Evolutionary conservation across 2,888 invertebrate species (phyloP).

Genomic region (Quadroppia sp.): DNA sequence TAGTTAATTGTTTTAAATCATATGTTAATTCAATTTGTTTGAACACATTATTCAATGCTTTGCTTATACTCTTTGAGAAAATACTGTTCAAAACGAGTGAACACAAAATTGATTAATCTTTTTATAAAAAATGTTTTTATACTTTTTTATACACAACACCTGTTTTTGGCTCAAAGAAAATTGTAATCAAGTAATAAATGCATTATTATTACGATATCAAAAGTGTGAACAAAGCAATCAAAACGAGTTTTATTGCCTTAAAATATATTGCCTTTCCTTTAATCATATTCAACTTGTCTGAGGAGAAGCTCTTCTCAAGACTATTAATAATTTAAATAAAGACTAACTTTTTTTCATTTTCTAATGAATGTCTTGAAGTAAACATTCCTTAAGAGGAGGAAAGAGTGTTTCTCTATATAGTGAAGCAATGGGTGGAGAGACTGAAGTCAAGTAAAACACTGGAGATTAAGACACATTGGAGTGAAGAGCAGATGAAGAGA

Average conservation of each 20-base stretch:
- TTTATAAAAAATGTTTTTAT: not conserved
- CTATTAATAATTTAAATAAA: constrained; percentile 35
- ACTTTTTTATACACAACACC: constrained; percentile 7
- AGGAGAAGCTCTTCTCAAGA: not conserved
- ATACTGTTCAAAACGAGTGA: constrained; percentile 9
- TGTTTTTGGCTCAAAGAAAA: constrained; percentile 13
- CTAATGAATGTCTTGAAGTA: not conserved
- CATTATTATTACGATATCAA: constrained; percentile 15
- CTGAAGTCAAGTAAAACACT: constrained; percentile 1
- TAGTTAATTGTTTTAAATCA: constrained; percentile 29
- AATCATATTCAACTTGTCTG: not conserved
- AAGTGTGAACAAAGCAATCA: constrained; percentile 22
- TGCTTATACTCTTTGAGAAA: not conserved
- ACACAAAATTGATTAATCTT: constrained; percentile 30
- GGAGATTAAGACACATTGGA: constrained; percentile 21
- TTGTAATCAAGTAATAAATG: constrained; percentile 24
- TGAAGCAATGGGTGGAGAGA: constrained; percentile 16
- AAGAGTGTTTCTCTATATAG: not conserved
- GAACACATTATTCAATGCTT: constrained; percentile 3
- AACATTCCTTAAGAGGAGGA: not conserved
- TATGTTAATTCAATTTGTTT: constrained; percentile 22
- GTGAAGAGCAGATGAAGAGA: constrained; percentile 22
- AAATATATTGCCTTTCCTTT: constrained; percentile 23
- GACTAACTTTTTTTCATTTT: not conserved
- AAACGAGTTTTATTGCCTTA: constrained; percentile 15